Percentiles rank a stretch among this genome's conserved stretches.
Evolutionary conservation across 1,140 invertebrate species (phyloP).

Genomic region (Zaprionus tsacasi): DNA sequence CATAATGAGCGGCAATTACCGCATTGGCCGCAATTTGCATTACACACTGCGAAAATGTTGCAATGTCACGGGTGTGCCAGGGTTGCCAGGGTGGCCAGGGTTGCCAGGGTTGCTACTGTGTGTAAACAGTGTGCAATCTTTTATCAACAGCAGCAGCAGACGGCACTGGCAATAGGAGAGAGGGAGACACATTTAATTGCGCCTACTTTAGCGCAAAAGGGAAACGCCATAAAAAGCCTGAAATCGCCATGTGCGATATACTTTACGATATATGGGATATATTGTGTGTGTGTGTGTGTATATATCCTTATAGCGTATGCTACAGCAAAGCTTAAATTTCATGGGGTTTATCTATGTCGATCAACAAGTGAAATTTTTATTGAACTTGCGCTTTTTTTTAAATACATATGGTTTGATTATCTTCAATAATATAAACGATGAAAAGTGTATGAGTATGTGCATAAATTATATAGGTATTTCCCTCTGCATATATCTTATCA

Average conservation of each 20-base stretch:
- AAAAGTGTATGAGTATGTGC: background rate
- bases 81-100: background rate
- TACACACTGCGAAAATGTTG: conserved; percentile 78
- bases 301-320: background rate
- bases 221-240: conserved; percentile 32
- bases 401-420: background rate
- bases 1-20: conserved; percentile 82
- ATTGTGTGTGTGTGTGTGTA: background rate
- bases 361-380: conserved; percentile 21
- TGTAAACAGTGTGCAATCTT: conserved; percentile 75
- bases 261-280: background rate
- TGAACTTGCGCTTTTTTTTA: background rate
- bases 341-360: conserved; percentile 23
- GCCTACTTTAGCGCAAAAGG: conserved; percentile 46
- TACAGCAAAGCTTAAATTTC: background rate
- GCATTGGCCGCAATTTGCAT: conserved; percentile 80
- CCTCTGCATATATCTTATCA: background rate
- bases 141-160: conserved; percentile 68
- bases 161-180: conserved; percentile 36
- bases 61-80: conserved; percentile 22
- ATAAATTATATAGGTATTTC: background rate
- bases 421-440: background rate
- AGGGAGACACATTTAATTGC: conserved; percentile 45
- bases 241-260: conserved; percentile 8
- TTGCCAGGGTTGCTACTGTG: conserved; percentile 16